These are phyloP conservation scores for Pristionchus arcanus DNA, from an alignment of 2,888 invertebrate genomes.

Conservation along the genomic window DNA sequence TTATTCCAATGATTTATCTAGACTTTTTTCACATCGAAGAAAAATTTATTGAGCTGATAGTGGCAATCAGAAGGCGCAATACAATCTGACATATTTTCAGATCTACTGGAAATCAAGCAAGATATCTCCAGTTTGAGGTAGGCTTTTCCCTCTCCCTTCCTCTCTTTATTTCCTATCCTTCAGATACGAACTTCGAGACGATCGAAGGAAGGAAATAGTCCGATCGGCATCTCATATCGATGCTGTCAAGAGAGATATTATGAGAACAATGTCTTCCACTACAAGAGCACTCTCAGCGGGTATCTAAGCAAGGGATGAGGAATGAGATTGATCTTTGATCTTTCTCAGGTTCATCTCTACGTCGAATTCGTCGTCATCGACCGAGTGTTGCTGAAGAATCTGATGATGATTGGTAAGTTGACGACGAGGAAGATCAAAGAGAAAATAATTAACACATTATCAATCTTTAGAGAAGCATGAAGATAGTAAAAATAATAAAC, in stretches of 20 bases:
- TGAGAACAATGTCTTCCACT: conserved; percentile 79
- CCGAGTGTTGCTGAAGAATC: conserved; percentile 68
- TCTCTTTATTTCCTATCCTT: neutral
- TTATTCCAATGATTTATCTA: neutral
- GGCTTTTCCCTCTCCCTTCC: neutral
- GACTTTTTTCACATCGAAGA: no score
- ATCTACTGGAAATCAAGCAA: conserved; percentile 83
- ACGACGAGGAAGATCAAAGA: neutral
- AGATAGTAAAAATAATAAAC: neutral
- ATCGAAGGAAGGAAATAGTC: conserved; percentile 81
- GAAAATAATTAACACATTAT: neutral
- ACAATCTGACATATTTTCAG: conserved; percentile 62
- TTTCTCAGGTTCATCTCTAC: conserved; percentile 44
- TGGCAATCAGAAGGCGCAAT: no score
- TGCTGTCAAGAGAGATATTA: conserved; percentile 81
- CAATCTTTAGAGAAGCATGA: no score
- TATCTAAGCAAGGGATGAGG: neutral
- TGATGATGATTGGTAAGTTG: conserved; percentile 16
- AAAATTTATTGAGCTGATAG: no score
- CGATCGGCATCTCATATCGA: conserved; percentile 82
- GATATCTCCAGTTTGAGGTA: conserved; percentile 83
- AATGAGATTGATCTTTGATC: conserved; percentile 16
- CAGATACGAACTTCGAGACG: conserved; percentile 82
- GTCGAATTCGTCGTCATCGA: conserved; percentile 59
- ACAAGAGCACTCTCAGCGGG: conserved; percentile 52